phyloP scores from a whole-genome alignment of 2,797 vertebrate genomes.

The Eutrigla gurnardus region DNA sequence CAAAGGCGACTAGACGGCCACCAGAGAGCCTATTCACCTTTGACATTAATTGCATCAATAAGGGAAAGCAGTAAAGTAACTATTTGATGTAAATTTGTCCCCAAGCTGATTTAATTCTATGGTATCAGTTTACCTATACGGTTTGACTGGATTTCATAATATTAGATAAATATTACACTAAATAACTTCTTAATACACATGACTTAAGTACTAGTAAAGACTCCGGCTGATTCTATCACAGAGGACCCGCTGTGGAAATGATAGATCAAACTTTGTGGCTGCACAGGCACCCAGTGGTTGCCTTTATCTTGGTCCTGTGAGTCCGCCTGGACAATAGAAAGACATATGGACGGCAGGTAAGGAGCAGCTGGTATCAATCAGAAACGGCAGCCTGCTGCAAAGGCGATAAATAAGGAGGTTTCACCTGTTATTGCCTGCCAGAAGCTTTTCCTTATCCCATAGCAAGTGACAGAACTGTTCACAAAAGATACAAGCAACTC shows the following conservation, averaged over 20 bases:
- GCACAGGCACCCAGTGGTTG: conserved; percentile 20
- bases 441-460: conserved; percentile 57
- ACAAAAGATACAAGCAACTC: conserved; percentile 51
- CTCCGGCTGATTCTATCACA: background rate
- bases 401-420: conserved; percentile 75
- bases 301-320: conserved; percentile 33
- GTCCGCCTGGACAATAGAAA: conserved; percentile 58
- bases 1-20: conserved; percentile 10
- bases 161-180: background rate
- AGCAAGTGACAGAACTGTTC: conserved; percentile 70
- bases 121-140: background rate
- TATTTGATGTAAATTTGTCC: background rate
- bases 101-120: background rate
- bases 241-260: conserved; percentile 16
- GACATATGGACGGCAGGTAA: conserved; percentile 74
- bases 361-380: conserved; percentile 75
- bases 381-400: conserved; percentile 60
- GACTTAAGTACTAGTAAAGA: background rate
- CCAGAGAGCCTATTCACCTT: conserved; percentile 11
- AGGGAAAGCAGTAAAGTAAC: background rate
- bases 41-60: conserved; percentile 16
- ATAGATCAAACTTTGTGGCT: conserved; percentile 23
- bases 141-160: background rate
- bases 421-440: conserved; percentile 72
- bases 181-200: background rate